Base-by-base conservation (phyloP, 2,113 vertebrate species). In the Bubo bubo region DNA sequence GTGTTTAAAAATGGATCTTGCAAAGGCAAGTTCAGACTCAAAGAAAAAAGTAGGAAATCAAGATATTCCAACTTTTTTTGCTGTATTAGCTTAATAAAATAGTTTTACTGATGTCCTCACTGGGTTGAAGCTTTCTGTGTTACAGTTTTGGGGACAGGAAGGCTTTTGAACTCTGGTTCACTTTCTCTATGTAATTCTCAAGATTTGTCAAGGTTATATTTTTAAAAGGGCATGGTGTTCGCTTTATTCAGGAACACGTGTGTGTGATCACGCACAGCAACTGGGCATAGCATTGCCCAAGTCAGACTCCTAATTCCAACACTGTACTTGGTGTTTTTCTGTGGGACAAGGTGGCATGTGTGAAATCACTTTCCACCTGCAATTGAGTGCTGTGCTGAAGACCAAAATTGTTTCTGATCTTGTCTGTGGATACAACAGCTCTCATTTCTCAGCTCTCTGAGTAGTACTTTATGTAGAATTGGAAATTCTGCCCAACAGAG, bases 241-340 rank as follows among this genome's bases (percentile, higher is more conserved):
- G 32, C 23, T 85, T 81, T 63, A 9, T 50, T 59, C 5, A 27
- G 75, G 21, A 4, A 7, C 0, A 0, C 7, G 15, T 49, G 9
- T 19, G 4, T 35, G 2, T 17, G 22, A 14, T 75, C 20, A 13
- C 17, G 55, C 30, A 16, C 16, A 63, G 32, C 4, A 8, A 6
- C 27, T 43, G 37, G n/a, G 53, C 34, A 8, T 2, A 41, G 20
- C 14, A 3, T 13, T 53, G 27, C 47, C 49, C 14, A 22, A 47
- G 47, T 14, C 62, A 45, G 21, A 19, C 50, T 74, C 12, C 18
- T 12, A 5, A 16, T 62, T 71, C 28, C n/a, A 39, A 30, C 1
- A 0, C 35, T 24, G 10, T 6, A 0, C 26, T 18, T 22, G 1
- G 9, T 53, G 39, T 28, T 35, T 84, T n/a, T n/a, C 53, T 24